A percentile compares a stretch with the other conserved stretches of the same genome.
Conservation (phyloP, 2,113 vertebrate species). For the Ammodramus savannarum region DNA sequence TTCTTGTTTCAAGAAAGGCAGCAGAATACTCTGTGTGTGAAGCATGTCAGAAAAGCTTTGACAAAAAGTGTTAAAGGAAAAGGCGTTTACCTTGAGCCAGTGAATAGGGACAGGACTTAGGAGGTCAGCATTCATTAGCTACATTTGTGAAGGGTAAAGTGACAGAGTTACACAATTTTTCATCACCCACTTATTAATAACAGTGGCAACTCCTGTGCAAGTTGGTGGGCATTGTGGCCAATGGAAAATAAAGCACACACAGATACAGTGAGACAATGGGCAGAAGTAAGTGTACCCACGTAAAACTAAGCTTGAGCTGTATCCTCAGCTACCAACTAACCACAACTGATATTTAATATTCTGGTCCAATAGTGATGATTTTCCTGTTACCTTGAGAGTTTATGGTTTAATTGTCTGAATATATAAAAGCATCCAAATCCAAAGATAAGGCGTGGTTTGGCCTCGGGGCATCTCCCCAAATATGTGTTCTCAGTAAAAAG, state of each 20-base stretch:
- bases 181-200: background rate
- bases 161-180: background rate
- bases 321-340: background rate
- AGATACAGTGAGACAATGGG: background rate
- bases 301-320: background rate
- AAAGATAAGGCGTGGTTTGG: background rate
- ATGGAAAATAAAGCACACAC: background rate
- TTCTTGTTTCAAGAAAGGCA: background rate
- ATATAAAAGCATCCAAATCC: background rate
- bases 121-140: background rate
- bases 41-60: background rate
- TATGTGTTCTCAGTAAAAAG: background rate
- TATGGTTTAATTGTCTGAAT: background rate
- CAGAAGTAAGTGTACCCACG: fast-evolving
- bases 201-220: background rate
- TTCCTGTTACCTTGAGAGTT: background rate
- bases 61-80: background rate
- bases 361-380: background rate
- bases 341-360: background rate
- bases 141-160: background rate
- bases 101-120: background rate
- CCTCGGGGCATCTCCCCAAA: background rate
- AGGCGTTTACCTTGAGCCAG: background rate
- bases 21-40: background rate
- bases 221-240: fast-evolving